Evolutionary conservation across 2,113 vertebrate genomes (phyloP).

Genomic region (Melierax canorus): DNA sequence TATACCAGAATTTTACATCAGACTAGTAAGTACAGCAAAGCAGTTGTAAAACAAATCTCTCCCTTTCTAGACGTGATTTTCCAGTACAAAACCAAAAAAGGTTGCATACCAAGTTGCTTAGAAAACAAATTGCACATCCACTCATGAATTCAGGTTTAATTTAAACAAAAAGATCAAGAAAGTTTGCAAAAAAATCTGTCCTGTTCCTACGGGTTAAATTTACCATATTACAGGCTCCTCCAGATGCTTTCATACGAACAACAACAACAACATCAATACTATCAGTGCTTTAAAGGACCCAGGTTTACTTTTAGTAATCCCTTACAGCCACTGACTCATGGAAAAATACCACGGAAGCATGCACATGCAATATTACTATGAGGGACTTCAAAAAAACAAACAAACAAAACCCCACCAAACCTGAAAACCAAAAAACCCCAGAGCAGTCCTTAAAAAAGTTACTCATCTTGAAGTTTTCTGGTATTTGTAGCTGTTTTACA

Average conservation of each 20-base stretch:
- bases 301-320: background rate
- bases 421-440: too few species aligned
- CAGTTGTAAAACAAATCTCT: background rate
- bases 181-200: background rate
- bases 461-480: background rate
- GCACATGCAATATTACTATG: background rate
- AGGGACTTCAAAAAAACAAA: background rate
- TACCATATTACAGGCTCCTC: background rate
- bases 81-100: background rate
- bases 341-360: background rate
- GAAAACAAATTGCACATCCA: background rate
- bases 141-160: background rate
- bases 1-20: background rate
- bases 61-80: background rate
- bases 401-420: background rate
- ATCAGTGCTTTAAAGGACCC: background rate
- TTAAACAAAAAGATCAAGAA: background rate
- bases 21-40: background rate
- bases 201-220: background rate
- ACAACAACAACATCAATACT: background rate
- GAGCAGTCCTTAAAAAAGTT: background rate
- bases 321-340: background rate
- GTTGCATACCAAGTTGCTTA: background rate
- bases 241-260: background rate
- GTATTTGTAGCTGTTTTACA: background rate